phyloP scores from a whole-genome alignment of 2,797 vertebrate species.

The Hapalemur alaotrensis region DNA sequence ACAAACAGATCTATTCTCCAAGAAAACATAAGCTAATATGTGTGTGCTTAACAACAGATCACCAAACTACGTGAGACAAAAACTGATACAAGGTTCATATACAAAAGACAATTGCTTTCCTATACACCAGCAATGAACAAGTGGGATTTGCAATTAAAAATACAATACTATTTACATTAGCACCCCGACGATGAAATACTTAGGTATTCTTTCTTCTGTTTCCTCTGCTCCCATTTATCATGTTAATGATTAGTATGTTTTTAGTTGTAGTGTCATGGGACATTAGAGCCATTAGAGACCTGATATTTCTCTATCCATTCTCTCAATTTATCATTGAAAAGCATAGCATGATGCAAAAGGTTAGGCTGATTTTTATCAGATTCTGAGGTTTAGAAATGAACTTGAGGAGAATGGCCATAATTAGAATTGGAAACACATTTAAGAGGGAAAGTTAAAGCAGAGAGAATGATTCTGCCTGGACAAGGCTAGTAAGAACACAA shows the following conservation, averaged over 20 bases:
- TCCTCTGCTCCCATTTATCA: not conserved
- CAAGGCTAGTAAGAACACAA: not conserved
- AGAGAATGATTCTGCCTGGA: not conserved
- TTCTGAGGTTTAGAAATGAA: not conserved
- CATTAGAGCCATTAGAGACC: not conserved
- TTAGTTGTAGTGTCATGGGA: not conserved
- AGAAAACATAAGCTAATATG: not conserved
- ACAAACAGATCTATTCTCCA: not conserved
- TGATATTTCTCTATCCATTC: not conserved
- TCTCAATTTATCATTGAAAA: not conserved
- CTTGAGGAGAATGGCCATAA: not conserved
- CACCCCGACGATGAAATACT: not conserved
- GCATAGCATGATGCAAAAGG: not conserved
- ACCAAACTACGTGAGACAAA: not conserved
- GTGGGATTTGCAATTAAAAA: not conserved
- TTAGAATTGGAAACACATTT: not conserved
- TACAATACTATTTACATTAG: not conserved
- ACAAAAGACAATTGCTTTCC: not conserved
- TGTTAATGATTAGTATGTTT: not conserved
- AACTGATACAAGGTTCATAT: not conserved
- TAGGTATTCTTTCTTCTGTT: not conserved
- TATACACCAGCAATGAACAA: not conserved
- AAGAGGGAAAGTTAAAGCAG: not conserved
- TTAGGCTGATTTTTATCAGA: not conserved
- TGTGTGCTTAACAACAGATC: not conserved